Evolutionary conservation across 2,888 invertebrate species (phyloP), one percentile per base, ranked within the genome.

Genomic region (Myathropa florea): DNA sequence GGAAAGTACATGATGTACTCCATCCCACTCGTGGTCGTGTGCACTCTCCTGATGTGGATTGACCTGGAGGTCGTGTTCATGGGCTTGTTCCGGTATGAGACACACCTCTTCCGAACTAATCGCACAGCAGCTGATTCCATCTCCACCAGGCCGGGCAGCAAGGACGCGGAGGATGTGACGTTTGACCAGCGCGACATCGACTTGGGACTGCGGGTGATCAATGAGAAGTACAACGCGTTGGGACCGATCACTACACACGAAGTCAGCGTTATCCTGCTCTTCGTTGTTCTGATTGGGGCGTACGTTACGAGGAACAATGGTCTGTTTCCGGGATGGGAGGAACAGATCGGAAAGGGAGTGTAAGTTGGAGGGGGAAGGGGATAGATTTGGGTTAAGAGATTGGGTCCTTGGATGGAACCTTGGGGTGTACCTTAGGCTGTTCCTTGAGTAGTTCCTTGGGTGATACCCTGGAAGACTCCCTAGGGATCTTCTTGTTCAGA

Each of bases 1-100:
- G 95, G 96, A 89, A 95, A 95, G 89, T 97, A 97, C 96, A 96
- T 97, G 95, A 94, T 95, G 84, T 96, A 96, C 92, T 95, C 96
- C 89, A 94, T 96, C 0, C 97, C 97, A 2, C 94, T 95, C 9
- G 96, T 97, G 96, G 89, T 97, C 53, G 83, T 96, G 3, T 96
- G 96, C 94, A 95, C 96, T 90, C 89, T 95, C 39, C 91, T 96
- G 0, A 95, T 95, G 7, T 96, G 96, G 95, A 21, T 96, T 1
- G 95, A 96, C 93, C 94, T 97, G 21, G 96, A 96, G 91, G 92
- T 95, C 90, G 94, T 96, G 89, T 96, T 95, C 91, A 96, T 96
- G 96, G 96, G 96, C 14, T 91, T 96, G 89, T 96, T 95, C 91
- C 93, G 94, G 94, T 94, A 89, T 59, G 67, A n/a, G n/a, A n/a